Evolutionary conservation across 2,113 vertebrate genomes (phyloP).

Genomic region (Peromyscus maniculatus): DNA sequence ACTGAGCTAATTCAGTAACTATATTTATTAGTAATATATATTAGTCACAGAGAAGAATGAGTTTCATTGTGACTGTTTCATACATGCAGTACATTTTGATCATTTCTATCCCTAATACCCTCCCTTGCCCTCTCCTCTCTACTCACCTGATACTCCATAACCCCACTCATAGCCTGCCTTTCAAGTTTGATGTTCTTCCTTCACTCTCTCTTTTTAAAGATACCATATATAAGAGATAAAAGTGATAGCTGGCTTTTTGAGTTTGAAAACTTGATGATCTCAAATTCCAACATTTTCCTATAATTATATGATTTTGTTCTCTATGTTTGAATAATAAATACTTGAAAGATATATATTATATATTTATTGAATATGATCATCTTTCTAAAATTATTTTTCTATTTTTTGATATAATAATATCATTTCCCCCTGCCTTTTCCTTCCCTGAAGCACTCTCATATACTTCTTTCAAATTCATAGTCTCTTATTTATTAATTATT

Average conservation of each 20-base stretch:
- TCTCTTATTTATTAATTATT: neutral
- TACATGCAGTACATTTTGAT: neutral
- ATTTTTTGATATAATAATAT: neutral
- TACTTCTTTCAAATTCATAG: neutral
- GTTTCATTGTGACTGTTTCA: neutral
- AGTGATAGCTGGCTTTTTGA: neutral
- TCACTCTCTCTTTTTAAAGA: neutral
- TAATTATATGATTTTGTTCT: neutral
- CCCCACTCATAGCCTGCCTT: neutral
- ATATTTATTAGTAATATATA: neutral
- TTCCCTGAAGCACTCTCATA: neutral
- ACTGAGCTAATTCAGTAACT: neutral
- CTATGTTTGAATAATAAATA: neutral
- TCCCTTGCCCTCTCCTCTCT: neutral
- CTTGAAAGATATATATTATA: neutral
- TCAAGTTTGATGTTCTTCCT: neutral
- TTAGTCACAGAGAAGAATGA: neutral
- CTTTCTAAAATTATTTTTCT: neutral
- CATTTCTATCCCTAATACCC: neutral
- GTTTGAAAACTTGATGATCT: neutral
- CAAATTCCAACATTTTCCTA: neutral
- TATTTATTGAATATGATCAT: neutral
- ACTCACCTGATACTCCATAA: neutral
- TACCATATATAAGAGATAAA: neutral
- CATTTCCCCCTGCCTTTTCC: neutral